Base-by-base conservation (phyloP, 2,797 vertebrate genomes). In the Falco naumanni region DNA sequence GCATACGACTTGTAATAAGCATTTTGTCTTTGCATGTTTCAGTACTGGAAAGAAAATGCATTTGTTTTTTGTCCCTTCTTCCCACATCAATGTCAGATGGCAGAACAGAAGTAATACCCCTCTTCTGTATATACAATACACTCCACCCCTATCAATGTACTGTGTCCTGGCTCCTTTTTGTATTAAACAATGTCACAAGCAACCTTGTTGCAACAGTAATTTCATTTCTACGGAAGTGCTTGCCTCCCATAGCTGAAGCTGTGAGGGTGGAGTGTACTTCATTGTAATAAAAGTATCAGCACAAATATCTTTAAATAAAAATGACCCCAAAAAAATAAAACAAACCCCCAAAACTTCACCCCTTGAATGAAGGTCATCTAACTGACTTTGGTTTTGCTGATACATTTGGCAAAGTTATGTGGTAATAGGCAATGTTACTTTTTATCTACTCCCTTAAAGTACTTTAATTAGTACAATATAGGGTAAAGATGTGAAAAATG, bases 131-230 rank as follows among this genome's bases (percentile, higher is more conserved):
- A 81, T 89, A 65, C 15, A 68, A 91, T 84, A 92, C 84, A 87
- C 70, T 89, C 90, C 96, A 95, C 89, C 75, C 83, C 81, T 76
- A 33, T 70, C 93, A 81, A 93, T 97, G 81, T 87, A 76, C 72
- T 96, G 85, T 96, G 85, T 79, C 76, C 82, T 80, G 89, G 85
- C 65, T 96, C 92, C 91, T 88, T 96, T 96, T 96, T 90, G 18
- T 95, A 97, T 98, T 98, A 97, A 98, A 96, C 37, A 87, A 16
- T 84, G 61, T 96, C 65, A 60, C 70, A 95, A 97, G 93, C 87
- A 96, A 69, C 90, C 61, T 90, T 70, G 87, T 90, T 97, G 91
- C 91, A 78, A 79, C 61, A 84, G 89, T 77, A 96, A 94, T 89
- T 97, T 95, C 81, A 96, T 96, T 96, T 96, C 78, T 71, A 28